phyloP scores from a whole-genome alignment of 1,140 invertebrate species.

The Dysdera silvatica region DNA sequence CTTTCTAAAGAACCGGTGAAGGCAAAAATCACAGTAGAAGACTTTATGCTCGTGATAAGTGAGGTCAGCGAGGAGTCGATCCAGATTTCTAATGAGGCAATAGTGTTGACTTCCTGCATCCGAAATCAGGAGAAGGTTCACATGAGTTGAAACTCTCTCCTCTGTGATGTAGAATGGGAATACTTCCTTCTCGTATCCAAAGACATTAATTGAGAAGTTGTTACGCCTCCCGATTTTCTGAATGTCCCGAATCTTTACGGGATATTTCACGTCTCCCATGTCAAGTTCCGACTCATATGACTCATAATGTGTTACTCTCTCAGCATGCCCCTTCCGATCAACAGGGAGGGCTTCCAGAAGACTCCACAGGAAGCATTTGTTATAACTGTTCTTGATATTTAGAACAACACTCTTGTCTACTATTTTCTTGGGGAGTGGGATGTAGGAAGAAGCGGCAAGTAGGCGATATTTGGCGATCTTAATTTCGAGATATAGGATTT shows the following conservation, averaged over 20 bases:
- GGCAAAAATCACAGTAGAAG: too few species aligned
- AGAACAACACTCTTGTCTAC: background rate
- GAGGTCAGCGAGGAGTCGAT: too few species aligned
- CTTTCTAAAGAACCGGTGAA: too few species aligned
- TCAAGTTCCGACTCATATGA: background rate
- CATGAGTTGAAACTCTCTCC: background rate
- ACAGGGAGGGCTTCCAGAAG: background rate
- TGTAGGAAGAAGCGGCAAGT: background rate
- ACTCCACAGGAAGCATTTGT: conserved; percentile 8
- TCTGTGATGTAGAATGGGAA: conserved; percentile 3
- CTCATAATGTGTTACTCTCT: background rate
- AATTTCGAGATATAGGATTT: background rate
- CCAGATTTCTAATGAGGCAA: background rate
- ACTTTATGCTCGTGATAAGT: too few species aligned
- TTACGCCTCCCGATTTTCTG: background rate
- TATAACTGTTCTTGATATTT: background rate
- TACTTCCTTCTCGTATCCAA: conserved; percentile 1
- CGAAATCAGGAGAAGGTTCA: background rate
- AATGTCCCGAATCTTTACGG: background rate
- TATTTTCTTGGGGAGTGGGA: background rate
- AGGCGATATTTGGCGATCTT: background rate
- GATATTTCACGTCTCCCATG: background rate
- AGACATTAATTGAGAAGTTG: conserved; percentile 17
- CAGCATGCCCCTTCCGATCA: background rate
- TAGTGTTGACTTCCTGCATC: background rate